Base-by-base conservation (phyloP, 2,113 vertebrate species). In the Eupsittula cactorum region DNA sequence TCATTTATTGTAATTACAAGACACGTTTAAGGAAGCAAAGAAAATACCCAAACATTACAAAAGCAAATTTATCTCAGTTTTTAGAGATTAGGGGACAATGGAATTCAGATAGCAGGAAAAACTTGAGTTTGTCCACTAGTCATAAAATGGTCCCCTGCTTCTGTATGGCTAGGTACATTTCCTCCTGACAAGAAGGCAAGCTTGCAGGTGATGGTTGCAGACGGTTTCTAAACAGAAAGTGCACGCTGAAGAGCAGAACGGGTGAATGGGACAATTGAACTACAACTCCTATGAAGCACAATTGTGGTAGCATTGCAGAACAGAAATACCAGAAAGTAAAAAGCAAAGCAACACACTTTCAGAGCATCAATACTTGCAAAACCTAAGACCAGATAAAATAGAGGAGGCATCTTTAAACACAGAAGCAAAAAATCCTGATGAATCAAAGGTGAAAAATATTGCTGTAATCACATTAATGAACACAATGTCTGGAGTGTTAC, bases 211-310 rank as follows among this genome's bases (percentile, higher is more conserved):
- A 31, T 63, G 41, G 8, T 10, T 74, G n/a, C 27, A 62, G 37
- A 41, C 20, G 16, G 2, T 75, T 18, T n/a, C 37, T 41, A 39
- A 82, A 53, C 18, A 68, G 41, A 63, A 55, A 33, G 10, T 0
- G 2, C 39, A 64, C 13, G 4, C 6, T 4, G 3, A 17, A 68
- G 55, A 62, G 53, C 3, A 35, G 29, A 9, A 44, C 0, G 2
- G 10, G 41, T 28, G n/a, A 19, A 50, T 42, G 27, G 42, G 27
- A 86, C 35, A 24, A 16, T 4, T 16, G 17, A 90, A 74, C 15
- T 20, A 65, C 21, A 74, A 17, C 25, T 90, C 19, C 33, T n/a
- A 14, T 31, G 11, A 73, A 19, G 23, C 10, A 8, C 35, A 74
- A 75, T 3, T 47, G 25, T 12, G 20, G 14, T 25, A 70, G 19